Percentiles rank a stretch among this genome's conserved stretches.
Conservation (phyloP, 2,113 vertebrate genomes). For the Rostratula benghalensis region DNA sequence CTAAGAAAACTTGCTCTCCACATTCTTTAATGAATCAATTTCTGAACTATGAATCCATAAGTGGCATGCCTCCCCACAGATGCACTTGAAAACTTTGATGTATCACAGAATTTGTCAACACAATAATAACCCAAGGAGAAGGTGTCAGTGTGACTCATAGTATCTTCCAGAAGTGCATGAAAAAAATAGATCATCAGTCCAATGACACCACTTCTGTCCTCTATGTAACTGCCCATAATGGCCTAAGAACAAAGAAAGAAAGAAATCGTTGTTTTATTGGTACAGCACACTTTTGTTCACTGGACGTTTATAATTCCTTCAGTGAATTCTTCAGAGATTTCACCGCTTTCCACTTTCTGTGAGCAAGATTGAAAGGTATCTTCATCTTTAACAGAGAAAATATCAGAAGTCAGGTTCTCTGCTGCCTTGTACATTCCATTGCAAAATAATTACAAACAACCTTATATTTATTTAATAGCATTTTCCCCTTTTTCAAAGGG, state of each 20-base stretch:
- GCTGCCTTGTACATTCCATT: not conserved
- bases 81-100: not conserved
- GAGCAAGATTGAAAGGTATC: not conserved
- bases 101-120: not conserved
- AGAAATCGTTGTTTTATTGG: not conserved
- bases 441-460: not conserved
- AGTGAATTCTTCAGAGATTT: not conserved
- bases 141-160: not conserved
- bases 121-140: not conserved
- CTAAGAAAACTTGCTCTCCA: not conserved
- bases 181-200: not conserved
- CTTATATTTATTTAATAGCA: not conserved
- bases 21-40: not conserved
- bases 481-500: not conserved
- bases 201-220: not conserved
- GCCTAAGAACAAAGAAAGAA: not conserved
- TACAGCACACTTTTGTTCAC: not conserved
- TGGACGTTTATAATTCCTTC: not conserved
- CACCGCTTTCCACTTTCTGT: not conserved
- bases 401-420: not conserved
- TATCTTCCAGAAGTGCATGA: not conserved
- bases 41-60: not conserved
- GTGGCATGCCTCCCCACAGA: not conserved
- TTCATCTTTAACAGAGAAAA: not conserved
- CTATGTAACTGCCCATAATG: not conserved